Evolutionary conservation across 1,140 invertebrate genomes (phyloP).

Genomic region (Laodelphax striatellus): DNA sequence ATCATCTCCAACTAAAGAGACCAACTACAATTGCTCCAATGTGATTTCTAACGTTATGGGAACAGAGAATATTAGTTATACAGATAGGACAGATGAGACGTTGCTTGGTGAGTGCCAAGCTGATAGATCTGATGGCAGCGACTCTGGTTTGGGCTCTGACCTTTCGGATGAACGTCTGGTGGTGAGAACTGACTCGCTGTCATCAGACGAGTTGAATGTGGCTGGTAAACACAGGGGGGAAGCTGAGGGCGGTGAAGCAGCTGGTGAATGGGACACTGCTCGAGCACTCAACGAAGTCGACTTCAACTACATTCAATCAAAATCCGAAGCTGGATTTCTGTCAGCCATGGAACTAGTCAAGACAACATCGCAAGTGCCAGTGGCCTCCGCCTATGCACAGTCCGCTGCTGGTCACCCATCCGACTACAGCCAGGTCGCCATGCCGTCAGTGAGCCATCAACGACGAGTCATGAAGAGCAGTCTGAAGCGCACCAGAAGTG

Average conservation of each 20-base stretch:
- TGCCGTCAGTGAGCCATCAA: slow-evolving; percentile 12
- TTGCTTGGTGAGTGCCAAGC: slow-evolving; percentile 7
- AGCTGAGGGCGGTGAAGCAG: neutral
- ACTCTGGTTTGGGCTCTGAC: slow-evolving; percentile 55
- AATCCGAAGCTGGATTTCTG: slow-evolving; percentile 5
- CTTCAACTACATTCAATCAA: neutral
- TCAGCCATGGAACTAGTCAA: slow-evolving; percentile 14
- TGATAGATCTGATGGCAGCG: slow-evolving; percentile 61
- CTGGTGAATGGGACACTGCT: neutral
- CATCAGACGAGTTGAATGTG: slow-evolving; percentile 15
- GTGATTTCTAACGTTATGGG: neutral
- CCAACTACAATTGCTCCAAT: neutral
- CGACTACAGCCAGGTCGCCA: neutral
- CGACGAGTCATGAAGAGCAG: slow-evolving; percentile 35
- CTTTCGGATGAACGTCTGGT: slow-evolving; percentile 30
- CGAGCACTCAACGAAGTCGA: neutral
- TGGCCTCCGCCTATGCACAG: neutral
- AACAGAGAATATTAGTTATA: neutral
- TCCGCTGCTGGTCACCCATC: neutral
- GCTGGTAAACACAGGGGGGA: neutral
- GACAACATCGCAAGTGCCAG: neutral
- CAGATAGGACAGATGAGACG: slow-evolving; percentile 4
- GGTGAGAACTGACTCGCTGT: slow-evolving; percentile 14
- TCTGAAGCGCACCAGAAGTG: slow-evolving; percentile 33
- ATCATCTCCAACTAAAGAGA: neutral